phyloP scores from a whole-genome alignment of 2,888 invertebrate genomes.

The Dicyrtoma fusca region DNA sequence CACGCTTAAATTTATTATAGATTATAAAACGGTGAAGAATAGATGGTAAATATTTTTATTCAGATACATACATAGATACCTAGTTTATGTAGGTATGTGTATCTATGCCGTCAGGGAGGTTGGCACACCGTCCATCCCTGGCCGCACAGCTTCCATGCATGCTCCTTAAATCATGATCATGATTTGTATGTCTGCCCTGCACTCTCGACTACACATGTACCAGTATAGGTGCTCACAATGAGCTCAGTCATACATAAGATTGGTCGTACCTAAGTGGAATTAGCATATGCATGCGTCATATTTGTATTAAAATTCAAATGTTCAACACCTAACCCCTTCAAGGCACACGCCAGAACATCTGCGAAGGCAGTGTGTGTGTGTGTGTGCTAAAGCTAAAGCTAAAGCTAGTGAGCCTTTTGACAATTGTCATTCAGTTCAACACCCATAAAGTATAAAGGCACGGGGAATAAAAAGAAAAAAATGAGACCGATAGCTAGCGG shows the following conservation, averaged over 20 bases:
- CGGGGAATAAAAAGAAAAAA: too few species aligned
- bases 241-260: constrained; percentile 1
- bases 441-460: constrained; percentile 2
- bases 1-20: constrained; percentile 10
- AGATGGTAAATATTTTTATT: too few species aligned
- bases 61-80: too few species aligned
- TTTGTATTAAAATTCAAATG: constrained; percentile 42
- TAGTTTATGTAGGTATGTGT: too few species aligned
- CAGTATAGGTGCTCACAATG: too few species aligned
- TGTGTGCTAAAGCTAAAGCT: not conserved
- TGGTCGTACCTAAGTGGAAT: constrained; percentile 22
- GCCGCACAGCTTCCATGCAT: too few species aligned
- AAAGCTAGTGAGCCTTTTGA: constrained; percentile 17
- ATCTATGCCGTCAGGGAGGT: too few species aligned
- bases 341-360: constrained; percentile 56
- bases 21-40: constrained; percentile 1
- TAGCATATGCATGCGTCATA: constrained; percentile 41
- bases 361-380: constrained; percentile 39
- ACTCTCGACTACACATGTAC: too few species aligned
- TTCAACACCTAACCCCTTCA: constrained; percentile 47
- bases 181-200: too few species aligned
- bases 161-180: too few species aligned
- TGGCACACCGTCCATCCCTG: too few species aligned
- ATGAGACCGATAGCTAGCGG: too few species aligned
- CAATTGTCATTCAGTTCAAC: constrained; percentile 25